Evolutionary conservation across 1,140 invertebrate genomes (phyloP), one percentile per base, ranked within the genome.

Genomic region (Callitettix versicolor): DNA sequence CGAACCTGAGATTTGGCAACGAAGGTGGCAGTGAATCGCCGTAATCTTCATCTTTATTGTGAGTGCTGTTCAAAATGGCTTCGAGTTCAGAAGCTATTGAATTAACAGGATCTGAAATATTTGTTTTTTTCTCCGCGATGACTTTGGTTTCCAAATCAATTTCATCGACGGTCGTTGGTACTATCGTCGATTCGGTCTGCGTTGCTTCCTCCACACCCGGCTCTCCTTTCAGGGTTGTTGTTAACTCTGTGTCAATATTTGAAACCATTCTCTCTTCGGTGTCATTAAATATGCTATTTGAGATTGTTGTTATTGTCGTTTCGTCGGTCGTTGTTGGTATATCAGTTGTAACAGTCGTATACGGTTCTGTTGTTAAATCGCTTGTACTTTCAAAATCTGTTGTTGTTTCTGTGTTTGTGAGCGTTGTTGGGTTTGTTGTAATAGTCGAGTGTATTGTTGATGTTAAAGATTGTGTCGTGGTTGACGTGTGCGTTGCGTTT

Each of bases 21-120:
- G 84, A 86, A 11, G 84, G 84, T 9, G 84, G 85, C 50, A 86
- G 64, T 4, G 80, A 79, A 63, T 85, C 82, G 21, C 74, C 72
- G 53, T 75, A 73, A 21, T 57, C 60, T 17, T 57, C 47, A 46
- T 73, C 69, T 15, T 70, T 65, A 4, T 59, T 64, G 9, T 67
- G 58, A 49, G 71, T 72, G 55, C 68, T 72, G 58, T 75, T 73
- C 41, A 75, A 48, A 26, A 74, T 67, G 7, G 68, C 68, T 53
- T 71, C 69, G 38, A 72, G 65, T 40, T 72, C 71, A 36, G 70
- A 65, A 36, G 69, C 59, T 34, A 71, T 65, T 12, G 68, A 64
- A 55, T 62, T 67, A 41, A 66, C 60, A 17, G 71, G 66, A 56
- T 68, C 66, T 4, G 53, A 44, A 12, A 18, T 12, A 26, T 17